Evolutionary conservation across 1,140 invertebrate species (phyloP).

Genomic region (Dinoponera quadriceps): DNA sequence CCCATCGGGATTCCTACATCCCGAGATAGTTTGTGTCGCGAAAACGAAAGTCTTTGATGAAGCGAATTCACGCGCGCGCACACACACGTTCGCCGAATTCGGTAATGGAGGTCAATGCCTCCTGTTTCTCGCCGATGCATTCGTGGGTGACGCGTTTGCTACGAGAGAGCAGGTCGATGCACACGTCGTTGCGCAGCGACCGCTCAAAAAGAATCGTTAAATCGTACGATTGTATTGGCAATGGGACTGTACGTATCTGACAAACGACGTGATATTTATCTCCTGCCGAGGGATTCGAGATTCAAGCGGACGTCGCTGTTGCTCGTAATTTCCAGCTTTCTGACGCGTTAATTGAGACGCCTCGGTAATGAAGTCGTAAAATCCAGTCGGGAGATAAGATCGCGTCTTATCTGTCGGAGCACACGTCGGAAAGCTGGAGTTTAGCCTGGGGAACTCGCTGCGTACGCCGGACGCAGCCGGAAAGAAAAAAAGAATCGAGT

Average conservation of each 20-base stretch:
- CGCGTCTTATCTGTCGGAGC: too few relatives aligned
- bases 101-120: constrained; percentile 42
- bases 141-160: background rate
- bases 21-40: background rate
- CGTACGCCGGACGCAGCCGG: background rate
- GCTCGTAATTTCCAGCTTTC: background rate
- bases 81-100: constrained; percentile 23
- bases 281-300: background rate
- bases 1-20: constrained; percentile 4
- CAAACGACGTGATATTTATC: background rate
- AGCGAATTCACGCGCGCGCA: background rate
- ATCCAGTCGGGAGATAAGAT: background rate
- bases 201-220: background rate
- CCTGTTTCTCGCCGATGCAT: background rate
- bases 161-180: background rate
- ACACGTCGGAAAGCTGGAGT: too few relatives aligned
- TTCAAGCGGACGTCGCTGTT: background rate
- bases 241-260: background rate
- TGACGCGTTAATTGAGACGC: background rate
- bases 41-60: constrained; percentile 50
- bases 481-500: background rate
- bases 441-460: too few relatives aligned
- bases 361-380: background rate
- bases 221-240: background rate
- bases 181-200: background rate